These are phyloP conservation scores for Euwallacea fornicatus DNA, from an alignment of 1,140 invertebrate species.

Conservation along the genomic window DNA sequence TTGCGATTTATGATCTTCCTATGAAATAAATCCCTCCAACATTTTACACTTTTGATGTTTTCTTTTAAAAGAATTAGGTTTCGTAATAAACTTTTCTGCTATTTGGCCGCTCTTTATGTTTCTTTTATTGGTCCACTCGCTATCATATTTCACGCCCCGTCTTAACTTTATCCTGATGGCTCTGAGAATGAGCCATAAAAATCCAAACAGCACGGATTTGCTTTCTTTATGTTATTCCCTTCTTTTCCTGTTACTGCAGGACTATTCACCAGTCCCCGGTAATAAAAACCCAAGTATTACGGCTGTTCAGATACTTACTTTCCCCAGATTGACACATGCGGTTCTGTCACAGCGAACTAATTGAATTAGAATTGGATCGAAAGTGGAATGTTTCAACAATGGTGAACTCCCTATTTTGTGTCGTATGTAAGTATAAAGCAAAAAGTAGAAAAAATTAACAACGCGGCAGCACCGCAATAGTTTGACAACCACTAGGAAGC, in stretches of 20 bases:
- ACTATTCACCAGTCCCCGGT: constrained; percentile 26
- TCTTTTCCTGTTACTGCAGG: constrained; percentile 32
- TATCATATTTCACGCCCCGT: constrained; percentile 39
- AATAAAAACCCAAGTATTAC: constrained; percentile 33
- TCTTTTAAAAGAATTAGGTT: constrained; percentile 25
- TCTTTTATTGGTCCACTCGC: constrained; percentile 40
- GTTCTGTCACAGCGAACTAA: no score
- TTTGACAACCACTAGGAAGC: no score
- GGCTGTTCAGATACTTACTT: neutral
- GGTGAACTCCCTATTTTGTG: no score
- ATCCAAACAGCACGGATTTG: constrained; percentile 40
- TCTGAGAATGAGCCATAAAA: constrained; percentile 40
- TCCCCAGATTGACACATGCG: no score
- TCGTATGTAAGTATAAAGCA: no score
- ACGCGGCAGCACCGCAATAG: no score
- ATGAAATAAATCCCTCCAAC: neutral
- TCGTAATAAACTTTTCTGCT: constrained; percentile 28
- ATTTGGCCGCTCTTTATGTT: constrained; percentile 29
- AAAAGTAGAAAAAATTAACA: no score
- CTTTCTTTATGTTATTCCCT: constrained; percentile 38
- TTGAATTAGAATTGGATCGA: no score
- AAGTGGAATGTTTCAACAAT: no score
- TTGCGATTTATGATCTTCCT: constrained; percentile 11
- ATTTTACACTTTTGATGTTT: constrained; percentile 12
- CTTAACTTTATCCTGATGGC: constrained; percentile 40